Base-by-base conservation (phyloP, 2,888 invertebrate genomes). In the Colletes collaris region DNA sequence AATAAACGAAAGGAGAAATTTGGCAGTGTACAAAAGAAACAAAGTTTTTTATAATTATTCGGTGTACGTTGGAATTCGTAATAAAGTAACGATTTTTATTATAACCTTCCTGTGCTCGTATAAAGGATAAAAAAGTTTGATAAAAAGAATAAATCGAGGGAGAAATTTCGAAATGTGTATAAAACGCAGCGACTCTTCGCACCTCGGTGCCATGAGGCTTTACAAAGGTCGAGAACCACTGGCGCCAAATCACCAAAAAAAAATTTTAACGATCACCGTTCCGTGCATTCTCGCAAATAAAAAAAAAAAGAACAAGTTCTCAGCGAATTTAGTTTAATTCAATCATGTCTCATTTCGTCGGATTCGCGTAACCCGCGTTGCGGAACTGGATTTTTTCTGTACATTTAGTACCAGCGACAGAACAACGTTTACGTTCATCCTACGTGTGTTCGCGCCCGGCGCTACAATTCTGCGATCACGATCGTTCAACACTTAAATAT, bases 261-360 rank as follows among this genome's bases (percentile, higher is more conserved):
- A 27, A 27, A 27, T 27, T 27, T 27, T 27, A 63, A 53, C 16
- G 13, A 55, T 63, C 53, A 59, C 70, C 46, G 62, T 7, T 44
- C 49, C 46, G 13, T 56, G 40, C 8, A 66, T 79, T 16, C 56
- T 65, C 73, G 37, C 19, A 8, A 46, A 7, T 8, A 46, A 46
- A 8, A 59, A 71, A 76, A 74, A 59, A 11, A 71, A n/a, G 55
- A 75, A 0, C 10, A 44, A 52, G 46, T 7, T 60, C 60, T 69
- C 49, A 64, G 68, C 75, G 62, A 74, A 65, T 81, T 76, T 82
- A 75, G 59, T 79, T 84, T 78, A 85, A 83, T 82, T 63, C 64
- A 35, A 78, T 60, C 76, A 77, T 60, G 67, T 65, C 65, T 69
- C 50, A 53, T 64, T 63, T 69, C 50, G 10, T 79, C 53, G 49